These are phyloP conservation scores for Dasyprocta punctata DNA, from an alignment of 2,113 vertebrate genomes.

Conservation along the genomic window DNA sequence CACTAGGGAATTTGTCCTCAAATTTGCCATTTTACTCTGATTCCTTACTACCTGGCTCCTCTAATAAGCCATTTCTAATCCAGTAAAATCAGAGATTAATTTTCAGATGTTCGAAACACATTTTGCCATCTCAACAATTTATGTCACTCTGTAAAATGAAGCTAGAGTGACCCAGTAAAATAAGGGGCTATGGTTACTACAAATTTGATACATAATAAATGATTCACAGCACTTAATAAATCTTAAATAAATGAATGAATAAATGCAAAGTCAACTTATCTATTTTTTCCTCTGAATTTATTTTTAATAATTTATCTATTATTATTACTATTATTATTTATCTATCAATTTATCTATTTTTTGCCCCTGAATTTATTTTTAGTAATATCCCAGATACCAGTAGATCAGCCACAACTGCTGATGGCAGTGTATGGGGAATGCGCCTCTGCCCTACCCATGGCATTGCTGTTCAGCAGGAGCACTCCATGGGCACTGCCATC, in stretches of 20 bases:
- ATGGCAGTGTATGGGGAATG: rapidly evolving
- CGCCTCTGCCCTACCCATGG: slow-evolving; percentile 90
- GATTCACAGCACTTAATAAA: not conserved
- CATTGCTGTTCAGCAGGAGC: slow-evolving; percentile 96
- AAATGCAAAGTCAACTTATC: not conserved
- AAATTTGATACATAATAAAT: not conserved
- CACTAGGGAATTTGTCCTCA: not conserved
- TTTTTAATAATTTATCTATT: not conserved
- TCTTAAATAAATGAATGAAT: not conserved
- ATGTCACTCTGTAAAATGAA: not conserved
- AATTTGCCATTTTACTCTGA: not conserved
- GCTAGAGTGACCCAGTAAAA: not conserved
- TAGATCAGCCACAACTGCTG: not conserved
- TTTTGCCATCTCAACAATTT: not conserved
- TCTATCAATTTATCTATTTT: not conserved
- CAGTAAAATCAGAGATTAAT: not conserved
- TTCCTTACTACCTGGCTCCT: not conserved
- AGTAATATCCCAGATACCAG: not conserved
- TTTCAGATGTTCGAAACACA: not conserved
- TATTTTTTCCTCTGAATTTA: not conserved
- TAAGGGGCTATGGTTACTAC: not conserved
- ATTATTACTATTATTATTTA: no score
- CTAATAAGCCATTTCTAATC: not conserved
- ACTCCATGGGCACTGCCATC: slow-evolving; percentile 92
- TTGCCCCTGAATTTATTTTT: not conserved